Base-by-base conservation (phyloP, 2,797 vertebrate genomes). In the Pipistrellus pipistrellus region DNA sequence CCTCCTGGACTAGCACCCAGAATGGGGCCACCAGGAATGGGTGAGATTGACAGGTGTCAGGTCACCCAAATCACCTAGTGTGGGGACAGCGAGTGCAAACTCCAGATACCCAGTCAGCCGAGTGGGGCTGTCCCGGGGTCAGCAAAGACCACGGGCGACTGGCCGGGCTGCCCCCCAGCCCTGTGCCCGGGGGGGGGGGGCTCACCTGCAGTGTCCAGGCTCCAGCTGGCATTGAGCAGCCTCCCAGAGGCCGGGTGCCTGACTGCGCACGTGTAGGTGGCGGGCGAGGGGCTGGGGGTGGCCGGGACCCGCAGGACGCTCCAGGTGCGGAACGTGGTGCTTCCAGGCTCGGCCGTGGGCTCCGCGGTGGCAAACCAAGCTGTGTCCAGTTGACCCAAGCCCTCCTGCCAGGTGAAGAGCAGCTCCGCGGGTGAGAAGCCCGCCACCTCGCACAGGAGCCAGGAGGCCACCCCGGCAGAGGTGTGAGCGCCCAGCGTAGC, bases 381-480 rank as follows among this genome's bases (percentile, higher is more conserved):
- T 2, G 25, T 0, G 18, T 68, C 9, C 32, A 90, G 32, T 3
- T 68, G 4, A 0, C 0, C 21, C 27, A 78, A 66, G 35, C 14
- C 32, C 44, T 75, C 51, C 75, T 85, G 81, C 88, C 96, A 97
- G 9, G 20, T 41, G 20, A 97, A 4, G 53, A 83, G 32, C 57
- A 97, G 7, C 6, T 88, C 46, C 0, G n/a, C 2, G 4, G 95
- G 90, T 1, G 17, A 96, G 89, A 96, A 96, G 20, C 57, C 84
- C 0, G 87, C 81, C 20, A 87, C 96, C 51, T 85, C 23, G 2
- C 97, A 97, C 51, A 89, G 46, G 25, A 97, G 51, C 95, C 93
- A 96, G 1, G 21, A 35, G 55, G 85, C 64, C 0, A 12, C 83
- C 12, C 59, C 27, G 1, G 46, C 27, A 32, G 44, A 2, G 44